phyloP scores from a whole-genome alignment of 2,888 invertebrate genomes.

The Erannis defoliaria region DNA sequence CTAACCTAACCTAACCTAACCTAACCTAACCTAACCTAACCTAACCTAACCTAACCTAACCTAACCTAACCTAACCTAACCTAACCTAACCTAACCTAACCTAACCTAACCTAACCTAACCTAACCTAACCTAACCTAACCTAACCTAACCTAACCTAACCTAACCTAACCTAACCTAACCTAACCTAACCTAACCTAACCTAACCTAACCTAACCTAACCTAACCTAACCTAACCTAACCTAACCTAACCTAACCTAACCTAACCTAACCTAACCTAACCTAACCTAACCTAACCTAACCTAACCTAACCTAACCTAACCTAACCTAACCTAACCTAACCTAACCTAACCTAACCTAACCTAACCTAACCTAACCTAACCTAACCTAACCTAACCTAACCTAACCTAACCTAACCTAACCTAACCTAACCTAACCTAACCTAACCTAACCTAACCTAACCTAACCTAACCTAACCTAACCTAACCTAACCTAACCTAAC shows the following conservation, averaged over 20 bases:
- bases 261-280: constrained; percentile 44
- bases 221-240: constrained; percentile 42
- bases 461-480: constrained; percentile 39
- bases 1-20: constrained; percentile 40
- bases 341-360: constrained; percentile 39
- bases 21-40: constrained; percentile 42
- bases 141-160: constrained; percentile 42
- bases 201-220: constrained; percentile 42
- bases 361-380: constrained; percentile 40
- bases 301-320: constrained; percentile 49
- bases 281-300: constrained; percentile 48
- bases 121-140: constrained; percentile 42
- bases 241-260: constrained; percentile 42
- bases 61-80: constrained; percentile 41
- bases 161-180: constrained; percentile 40
- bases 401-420: constrained; percentile 38
- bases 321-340: constrained; percentile 47
- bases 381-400: constrained; percentile 41
- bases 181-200: constrained; percentile 40
- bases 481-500: no score
- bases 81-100: constrained; percentile 41
- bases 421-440: constrained; percentile 39
- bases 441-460: constrained; percentile 42
- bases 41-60: constrained; percentile 42
- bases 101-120: constrained; percentile 42